These are phyloP conservation scores for Chrysomela aeneicollis DNA, from an alignment of 2,888 invertebrate genomes.

Conservation along the genomic window DNA sequence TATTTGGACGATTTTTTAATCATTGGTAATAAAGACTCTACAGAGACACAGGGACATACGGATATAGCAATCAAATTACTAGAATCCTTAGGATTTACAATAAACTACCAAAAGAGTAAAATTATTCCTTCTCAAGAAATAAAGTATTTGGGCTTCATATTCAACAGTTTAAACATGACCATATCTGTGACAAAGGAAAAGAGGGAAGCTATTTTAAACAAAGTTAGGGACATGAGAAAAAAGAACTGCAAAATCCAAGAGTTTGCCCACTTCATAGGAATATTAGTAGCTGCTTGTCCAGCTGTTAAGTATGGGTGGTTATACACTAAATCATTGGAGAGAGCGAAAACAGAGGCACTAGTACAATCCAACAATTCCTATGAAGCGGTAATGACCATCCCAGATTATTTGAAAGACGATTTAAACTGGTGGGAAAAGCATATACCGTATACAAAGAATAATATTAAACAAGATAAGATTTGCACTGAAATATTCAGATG, in stretches of 20 bases:
- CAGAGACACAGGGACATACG: neutral
- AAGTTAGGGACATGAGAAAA: neutral
- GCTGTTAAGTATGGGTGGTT: constrained; percentile 22
- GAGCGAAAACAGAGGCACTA: constrained; percentile 34
- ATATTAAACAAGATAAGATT: constrained; percentile 10
- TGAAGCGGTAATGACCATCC: constrained; percentile 10
- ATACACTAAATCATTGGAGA: constrained; percentile 32
- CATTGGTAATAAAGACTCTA: constrained; percentile 6
- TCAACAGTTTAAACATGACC: constrained; percentile 16
- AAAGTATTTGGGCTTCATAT: constrained; percentile 23
- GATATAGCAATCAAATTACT: constrained; percentile 2
- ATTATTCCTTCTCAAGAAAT: constrained; percentile 5
- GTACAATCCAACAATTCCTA: constrained; percentile 2
- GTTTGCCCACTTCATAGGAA: constrained; percentile 24
- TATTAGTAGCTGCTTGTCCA: constrained; percentile 23
- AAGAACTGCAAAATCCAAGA: constrained; percentile 18
- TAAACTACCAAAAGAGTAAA: constrained; percentile 19
- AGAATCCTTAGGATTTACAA: constrained; percentile 21
- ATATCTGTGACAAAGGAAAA: constrained; percentile 20
- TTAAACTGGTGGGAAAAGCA: constrained; percentile 24
- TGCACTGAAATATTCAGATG: constrained; percentile 33
- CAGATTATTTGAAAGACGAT: neutral
- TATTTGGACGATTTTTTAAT: constrained; percentile 30
- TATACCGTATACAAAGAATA: neutral
- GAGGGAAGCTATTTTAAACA: neutral